Evolutionary conservation across 2,113 vertebrate species (phyloP).

Genomic region (Microtus richardsoni): DNA sequence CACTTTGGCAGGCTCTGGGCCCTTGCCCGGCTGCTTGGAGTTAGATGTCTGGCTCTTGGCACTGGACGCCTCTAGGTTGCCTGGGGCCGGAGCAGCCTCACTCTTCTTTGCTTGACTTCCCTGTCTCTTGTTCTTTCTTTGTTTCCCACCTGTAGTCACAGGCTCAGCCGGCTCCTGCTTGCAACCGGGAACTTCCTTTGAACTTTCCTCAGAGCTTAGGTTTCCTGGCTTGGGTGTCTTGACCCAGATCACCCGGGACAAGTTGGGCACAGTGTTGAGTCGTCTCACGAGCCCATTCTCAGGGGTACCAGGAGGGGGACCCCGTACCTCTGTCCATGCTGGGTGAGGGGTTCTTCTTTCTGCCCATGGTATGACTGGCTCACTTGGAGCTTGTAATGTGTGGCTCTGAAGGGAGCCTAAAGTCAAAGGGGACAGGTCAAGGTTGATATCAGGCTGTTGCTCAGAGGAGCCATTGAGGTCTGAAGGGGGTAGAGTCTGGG

Average conservation of each 20-base stretch:
- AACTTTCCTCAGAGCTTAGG: constrained; percentile 80
- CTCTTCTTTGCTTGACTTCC: constrained; percentile 87
- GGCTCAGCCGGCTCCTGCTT: constrained; percentile 79
- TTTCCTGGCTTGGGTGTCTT: constrained; percentile 91
- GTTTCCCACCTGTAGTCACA: constrained; percentile 81
- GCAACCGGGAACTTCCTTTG: constrained; percentile 78
- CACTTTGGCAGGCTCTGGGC: constrained; percentile 71
- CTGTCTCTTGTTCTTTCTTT: constrained; percentile 94
- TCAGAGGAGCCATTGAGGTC: constrained; percentile 95
- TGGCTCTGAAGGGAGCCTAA: constrained; percentile 93
- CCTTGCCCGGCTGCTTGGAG: constrained; percentile 83
- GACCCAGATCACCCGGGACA: constrained; percentile 96
- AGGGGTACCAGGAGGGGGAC: constrained; percentile 68
- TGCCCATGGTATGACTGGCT: constrained; percentile 85
- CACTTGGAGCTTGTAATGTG: constrained; percentile 78
- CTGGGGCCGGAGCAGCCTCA: constrained; percentile 58
- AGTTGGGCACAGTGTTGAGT: constrained; percentile 92
- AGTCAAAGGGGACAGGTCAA: constrained; percentile 96
- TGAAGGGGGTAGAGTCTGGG: constrained; percentile 92
- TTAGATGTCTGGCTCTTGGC: constrained; percentile 85
- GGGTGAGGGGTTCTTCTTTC: constrained; percentile 76
- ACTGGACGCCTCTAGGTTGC: constrained; percentile 83
- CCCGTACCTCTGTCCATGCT: constrained; percentile 81
- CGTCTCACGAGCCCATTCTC: constrained; percentile 92
- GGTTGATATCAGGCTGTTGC: constrained; percentile 94